phyloP scores from a whole-genome alignment of 1,140 invertebrate genomes.

The Diabrotica virgifera region DNA sequence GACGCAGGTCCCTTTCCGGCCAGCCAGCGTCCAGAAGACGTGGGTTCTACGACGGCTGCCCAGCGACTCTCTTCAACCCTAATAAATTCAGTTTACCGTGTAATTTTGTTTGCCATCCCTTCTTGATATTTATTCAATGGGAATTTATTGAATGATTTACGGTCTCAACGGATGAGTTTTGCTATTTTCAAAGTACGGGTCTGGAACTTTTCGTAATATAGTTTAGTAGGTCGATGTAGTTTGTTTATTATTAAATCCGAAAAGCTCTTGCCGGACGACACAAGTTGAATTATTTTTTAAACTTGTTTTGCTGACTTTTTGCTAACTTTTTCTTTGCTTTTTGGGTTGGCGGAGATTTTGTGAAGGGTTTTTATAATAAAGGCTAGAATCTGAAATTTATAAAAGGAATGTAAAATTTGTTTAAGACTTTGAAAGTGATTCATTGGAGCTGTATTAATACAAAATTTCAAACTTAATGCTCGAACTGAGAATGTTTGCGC shows the following conservation, averaged over 20 bases:
- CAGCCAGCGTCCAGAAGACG: background rate
- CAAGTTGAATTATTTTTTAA: background rate
- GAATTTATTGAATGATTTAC: conserved; percentile 27
- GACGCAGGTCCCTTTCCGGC: conserved; percentile 9
- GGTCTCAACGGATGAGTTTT: conserved; percentile 4
- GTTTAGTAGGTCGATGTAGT: background rate
- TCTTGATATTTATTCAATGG: conserved; percentile 26
- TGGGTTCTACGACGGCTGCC: conserved; percentile 7
- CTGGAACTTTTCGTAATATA: conserved; percentile 2
- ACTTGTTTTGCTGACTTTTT: too few relatives aligned
- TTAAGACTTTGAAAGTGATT: too few relatives aligned
- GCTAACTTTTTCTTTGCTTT: too few relatives aligned
- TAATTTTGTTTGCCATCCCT: conserved; percentile 28
- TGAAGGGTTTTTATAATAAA: too few relatives aligned
- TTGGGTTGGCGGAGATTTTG: too few relatives aligned
- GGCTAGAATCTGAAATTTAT: too few relatives aligned
- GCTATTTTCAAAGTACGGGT: background rate
- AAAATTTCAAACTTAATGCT: too few relatives aligned
- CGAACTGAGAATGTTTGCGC: too few relatives aligned
- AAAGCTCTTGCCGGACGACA: background rate
- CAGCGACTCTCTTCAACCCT: conserved; percentile 19
- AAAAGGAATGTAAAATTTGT: too few relatives aligned
- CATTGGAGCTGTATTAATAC: too few relatives aligned
- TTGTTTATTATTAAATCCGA: background rate
- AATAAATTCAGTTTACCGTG: conserved; percentile 32